Conservation (phyloP, 2,797 vertebrate genomes). For the Halcyon chelicuti region DNA sequence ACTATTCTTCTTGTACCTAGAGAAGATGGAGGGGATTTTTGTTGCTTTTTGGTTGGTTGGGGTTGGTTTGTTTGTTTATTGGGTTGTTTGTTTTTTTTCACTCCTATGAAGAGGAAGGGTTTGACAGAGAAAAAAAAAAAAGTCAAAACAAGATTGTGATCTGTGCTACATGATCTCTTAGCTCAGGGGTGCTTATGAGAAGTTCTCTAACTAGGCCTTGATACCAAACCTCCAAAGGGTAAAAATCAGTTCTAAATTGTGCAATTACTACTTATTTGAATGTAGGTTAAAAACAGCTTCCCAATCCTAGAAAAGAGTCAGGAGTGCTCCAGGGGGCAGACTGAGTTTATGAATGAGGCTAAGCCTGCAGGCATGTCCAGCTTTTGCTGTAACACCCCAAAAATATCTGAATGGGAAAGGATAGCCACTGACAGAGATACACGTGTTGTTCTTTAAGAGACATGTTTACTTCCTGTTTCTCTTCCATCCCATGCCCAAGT, state of each 20-base stretch:
- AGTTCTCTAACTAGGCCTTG: not conserved
- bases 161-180: not conserved
- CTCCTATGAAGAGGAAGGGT: not conserved
- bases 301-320: not conserved
- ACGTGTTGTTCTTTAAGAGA: not conserved
- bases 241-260: not conserved
- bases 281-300: not conserved
- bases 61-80: not conserved
- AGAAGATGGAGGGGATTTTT: not conserved
- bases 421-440: not conserved
- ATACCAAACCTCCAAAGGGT: not conserved
- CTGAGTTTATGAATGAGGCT: not conserved
- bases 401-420: not conserved
- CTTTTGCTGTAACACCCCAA: not conserved
- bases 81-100: not conserved
- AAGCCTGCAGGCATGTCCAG: not conserved
- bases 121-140: not conserved
- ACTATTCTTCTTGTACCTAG: not conserved
- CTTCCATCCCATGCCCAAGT: not conserved
- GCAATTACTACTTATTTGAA: not conserved
- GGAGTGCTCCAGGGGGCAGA: rapidly evolving
- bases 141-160: not conserved
- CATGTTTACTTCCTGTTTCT: not conserved
- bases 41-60: no score
- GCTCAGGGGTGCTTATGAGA: not conserved